Base-by-base conservation (phyloP, 2,888 invertebrate species). In the Byasa hedistus region DNA sequence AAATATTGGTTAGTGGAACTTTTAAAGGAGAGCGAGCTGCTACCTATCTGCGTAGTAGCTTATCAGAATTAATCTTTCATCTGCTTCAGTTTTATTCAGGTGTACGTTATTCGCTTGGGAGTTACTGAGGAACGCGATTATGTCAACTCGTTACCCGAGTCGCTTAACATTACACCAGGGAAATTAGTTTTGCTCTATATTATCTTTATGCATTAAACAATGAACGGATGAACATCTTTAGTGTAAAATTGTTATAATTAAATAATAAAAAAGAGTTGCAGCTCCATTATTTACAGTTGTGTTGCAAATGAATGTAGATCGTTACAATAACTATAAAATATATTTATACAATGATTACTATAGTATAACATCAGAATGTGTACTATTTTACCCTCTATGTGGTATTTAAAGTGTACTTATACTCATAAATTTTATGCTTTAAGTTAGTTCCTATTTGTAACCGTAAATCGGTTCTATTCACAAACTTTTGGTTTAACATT, bases 111-210 rank as follows among this genome's bases (percentile, higher is more conserved):
- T 52, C 52, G 5, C 52, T 21, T 52, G 21, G 52, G 52, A 52
- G 19, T 21, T 21, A 52, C 52, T 52, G 52, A 21, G 21, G 52
- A 44, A 44, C 44, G 44, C 44, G 44, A 44, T 44, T 52, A 52
- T 52, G 52, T 52, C 52, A 52, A 52, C 52, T 52, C 52, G 52
- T 52, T 52, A 52, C 21, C 52, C 52, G 21, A 52, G 52, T 52
- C 52, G 21, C 52, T 21, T 52, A 52, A 52, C 52, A 21, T 52
- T 52, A 21, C 52, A 21, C 52, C 52, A 10, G 52, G 52, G 52
- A 52, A 52, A 52, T 52, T 52, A 19, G 22, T 21, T 15, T 52
- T 52, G 21, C 52, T 15, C 52, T 21, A 21, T 52, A 52, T 52
- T 10, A 52, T 52, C 22, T 21, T 52, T 52, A 52, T 21, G 21